Evolutionary conservation across 1,140 invertebrate species (phyloP).

Genomic region (Cyclargus thomasi): DNA sequence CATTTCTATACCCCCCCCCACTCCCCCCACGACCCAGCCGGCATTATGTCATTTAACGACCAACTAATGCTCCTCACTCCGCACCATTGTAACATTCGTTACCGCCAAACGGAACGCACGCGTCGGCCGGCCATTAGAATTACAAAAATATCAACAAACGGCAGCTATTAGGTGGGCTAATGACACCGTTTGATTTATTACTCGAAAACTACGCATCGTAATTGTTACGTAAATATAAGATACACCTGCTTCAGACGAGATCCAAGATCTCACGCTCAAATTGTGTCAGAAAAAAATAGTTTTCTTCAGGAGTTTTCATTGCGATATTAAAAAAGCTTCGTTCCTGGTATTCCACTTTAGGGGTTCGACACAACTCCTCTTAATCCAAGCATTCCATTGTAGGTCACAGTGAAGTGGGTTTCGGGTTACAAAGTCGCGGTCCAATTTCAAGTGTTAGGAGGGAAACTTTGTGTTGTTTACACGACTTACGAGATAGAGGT

Average conservation of each 20-base stretch:
- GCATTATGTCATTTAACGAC: constrained; percentile 14
- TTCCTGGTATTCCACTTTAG: background rate
- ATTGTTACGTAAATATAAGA: background rate
- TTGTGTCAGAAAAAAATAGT: too few species aligned
- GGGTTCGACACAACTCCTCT: background rate
- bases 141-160: background rate
- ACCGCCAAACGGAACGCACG: constrained; percentile 7
- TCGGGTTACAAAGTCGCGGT: background rate
- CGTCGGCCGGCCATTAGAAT: background rate
- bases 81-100: constrained; percentile 5
- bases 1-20: constrained; percentile 45
- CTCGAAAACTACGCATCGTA: background rate
- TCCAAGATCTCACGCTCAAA: too few species aligned
- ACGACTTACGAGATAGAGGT: background rate
- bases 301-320: background rate
- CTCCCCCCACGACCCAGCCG: constrained; percentile 35
- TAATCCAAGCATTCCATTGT: background rate
- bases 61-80: constrained; percentile 26
- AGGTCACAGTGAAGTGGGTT: background rate
- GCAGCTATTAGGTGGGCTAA: background rate
- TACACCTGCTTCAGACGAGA: background rate
- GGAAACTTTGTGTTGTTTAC: background rate
- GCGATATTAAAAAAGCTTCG: background rate
- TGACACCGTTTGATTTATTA: background rate
- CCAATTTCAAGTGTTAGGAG: background rate